Base-by-base conservation (phyloP, 2,113 vertebrate species). In the Corydoras sp. region DNA sequence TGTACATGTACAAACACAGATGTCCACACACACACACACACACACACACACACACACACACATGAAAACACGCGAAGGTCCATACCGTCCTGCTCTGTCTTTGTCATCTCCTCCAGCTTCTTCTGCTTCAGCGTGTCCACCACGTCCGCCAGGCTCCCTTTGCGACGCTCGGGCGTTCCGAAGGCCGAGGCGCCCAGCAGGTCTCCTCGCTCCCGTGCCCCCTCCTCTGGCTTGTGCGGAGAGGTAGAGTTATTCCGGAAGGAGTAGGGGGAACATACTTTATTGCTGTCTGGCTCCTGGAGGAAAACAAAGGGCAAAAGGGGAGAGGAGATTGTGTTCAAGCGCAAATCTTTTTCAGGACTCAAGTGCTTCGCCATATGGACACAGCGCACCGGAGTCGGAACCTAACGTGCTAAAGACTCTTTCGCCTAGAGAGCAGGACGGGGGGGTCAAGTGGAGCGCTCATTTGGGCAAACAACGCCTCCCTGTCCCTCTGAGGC, bases 221-320 rank as follows among this genome's bases (percentile, higher is more conserved):
- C 96, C 89, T 99, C 96, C 84, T 99, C 96, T 56, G 95, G 92
- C 88, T 99, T 99, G 87, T 94, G 94, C 84, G 95, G 95, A 90
- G 95, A 98, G 92, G 96, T 98, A 91, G 96, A 97, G 89, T 95
- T 97, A 93, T 97, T 97, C 92, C 95, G 95, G 93, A 98, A 97
- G 91, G 96, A 96, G 93, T 98, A 98, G 77, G 97, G 90, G 91
- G 95, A 96, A 87, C 96, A 97, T 92, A 98, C 93, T 90, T 98
- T 98, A 95, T 92, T 97, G 93, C 91, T 97, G 88, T 98, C 96
- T 88, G 93, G 93, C 81, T 98, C 96, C 96, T 98, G 89, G 73
- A 89, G 91, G 90, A 85, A 89, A 80, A 83, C 12, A 84, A 82
- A 85, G 53, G 69, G 10, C 9, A 9, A 35, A 54, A 50, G 14